Evolutionary conservation across 2,888 invertebrate species (phyloP), one percentile per base, ranked within the genome.

Genomic region (Rhyacophila evoluta): DNA sequence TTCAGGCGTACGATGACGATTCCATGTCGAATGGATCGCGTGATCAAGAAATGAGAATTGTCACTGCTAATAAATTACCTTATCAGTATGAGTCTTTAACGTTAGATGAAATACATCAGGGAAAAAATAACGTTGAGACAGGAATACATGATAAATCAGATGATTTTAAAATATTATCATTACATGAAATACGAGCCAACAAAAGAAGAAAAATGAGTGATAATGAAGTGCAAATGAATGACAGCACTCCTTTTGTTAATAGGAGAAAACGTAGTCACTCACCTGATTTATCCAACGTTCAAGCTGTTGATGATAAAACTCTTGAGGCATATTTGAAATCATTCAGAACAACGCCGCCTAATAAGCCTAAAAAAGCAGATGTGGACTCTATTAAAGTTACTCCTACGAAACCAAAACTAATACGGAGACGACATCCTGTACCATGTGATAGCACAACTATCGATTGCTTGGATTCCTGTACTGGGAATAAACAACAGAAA

Each of bases 121-220:
- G 85, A 4, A 85, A 84, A 78, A 55, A 71, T 36, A 78, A 76
- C 25, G 19, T 73, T 0, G 6, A 4, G 6, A 83, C 88, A 82
- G 87, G 86, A 83, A 85, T 85, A 39, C 85, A 84, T 27, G 78
- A 81, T 11, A 84, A 86, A 3, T 85, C 82, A 83, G 81, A 87
- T 25, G 89, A 90, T 83, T 90, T 91, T 83, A 88, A 90, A 84
- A 85, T 91, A 0, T 83, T 91, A 11, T 89, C 90, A 0, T 84
- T 91, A 4, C 89, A 90, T n/a, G 91, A 91, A 83, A 91, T 91
- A 8, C 84, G 89, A 74, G 89, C 89, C 0, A 84, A 85, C 15
- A 78, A 82, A 83, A 79, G 74, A 72, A 75, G 36, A 72, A 72
- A 28, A 76, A 33, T 25, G 2, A 55, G 28, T 25, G n/a, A 28